These are phyloP conservation scores for Sarcophilus harrisii DNA, from an alignment of 2,797 vertebrate species.

Conservation along the genomic window DNA sequence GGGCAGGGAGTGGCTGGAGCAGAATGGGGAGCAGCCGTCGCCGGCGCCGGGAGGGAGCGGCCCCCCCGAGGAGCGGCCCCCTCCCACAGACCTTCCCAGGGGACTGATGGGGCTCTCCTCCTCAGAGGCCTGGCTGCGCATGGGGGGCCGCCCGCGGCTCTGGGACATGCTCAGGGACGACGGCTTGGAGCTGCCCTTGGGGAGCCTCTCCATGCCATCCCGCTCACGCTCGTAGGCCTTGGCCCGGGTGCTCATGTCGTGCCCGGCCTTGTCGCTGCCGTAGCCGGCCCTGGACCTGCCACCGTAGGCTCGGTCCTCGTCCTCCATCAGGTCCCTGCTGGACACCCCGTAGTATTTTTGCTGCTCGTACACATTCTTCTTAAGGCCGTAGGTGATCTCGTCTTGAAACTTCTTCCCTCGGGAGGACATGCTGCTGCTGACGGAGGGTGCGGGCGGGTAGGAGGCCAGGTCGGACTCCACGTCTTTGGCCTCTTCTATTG, in stretches of 20 bases:
- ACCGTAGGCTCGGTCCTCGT: conserved; percentile 93
- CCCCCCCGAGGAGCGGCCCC: conserved; percentile 88
- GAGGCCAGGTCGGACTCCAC: conserved; percentile 97
- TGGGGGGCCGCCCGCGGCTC: conserved; percentile 91
- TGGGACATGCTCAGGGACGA: conserved; percentile 87
- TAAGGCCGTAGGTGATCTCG: conserved; percentile 93
- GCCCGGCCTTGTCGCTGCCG: conserved; percentile 93
- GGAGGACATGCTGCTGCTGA: conserved; percentile 92
- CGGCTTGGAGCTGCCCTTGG: conserved; percentile 89
- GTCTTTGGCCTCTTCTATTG: conserved; percentile 98
- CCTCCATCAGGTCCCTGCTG: conserved; percentile 91
- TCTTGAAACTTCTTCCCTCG: conserved; percentile 95
- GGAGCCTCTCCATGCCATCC: conserved; percentile 93
- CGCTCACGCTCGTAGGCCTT: conserved; percentile 95
- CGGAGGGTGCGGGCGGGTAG: conserved; percentile 91
- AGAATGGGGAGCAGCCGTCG: conserved; percentile 95
- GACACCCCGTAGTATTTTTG: conserved; percentile 94
- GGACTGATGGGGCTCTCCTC: conserved; percentile 98
- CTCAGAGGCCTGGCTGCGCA: conserved; percentile 95
- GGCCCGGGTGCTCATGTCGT: conserved; percentile 92
- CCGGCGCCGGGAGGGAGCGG: conserved; percentile 86
- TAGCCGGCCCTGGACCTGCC: conserved; percentile 93
- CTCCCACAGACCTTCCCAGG: conserved; percentile 92
- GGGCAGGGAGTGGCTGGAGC: conserved; percentile 99
- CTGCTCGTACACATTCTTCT: conserved; percentile 96